A percentile compares a stretch with the other conserved stretches of the same genome.
Conservation (phyloP, 2,797 vertebrate genomes). For the Lacerta bilineata region DNA sequence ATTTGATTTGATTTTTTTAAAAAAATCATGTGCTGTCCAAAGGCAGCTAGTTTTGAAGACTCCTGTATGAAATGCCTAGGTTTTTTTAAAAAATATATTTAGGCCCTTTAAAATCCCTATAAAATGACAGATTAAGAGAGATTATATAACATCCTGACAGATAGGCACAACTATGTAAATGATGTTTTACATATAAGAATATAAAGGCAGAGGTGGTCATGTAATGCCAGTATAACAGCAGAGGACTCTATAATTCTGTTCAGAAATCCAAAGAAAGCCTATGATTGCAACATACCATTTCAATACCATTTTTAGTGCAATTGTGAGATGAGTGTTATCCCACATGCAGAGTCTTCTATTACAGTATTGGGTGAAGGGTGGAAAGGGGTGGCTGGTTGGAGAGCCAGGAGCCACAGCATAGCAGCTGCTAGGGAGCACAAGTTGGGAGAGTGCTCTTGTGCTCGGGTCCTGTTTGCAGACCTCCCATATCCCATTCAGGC, state of each 20-base stretch:
- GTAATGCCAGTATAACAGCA: background rate
- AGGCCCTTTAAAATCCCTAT: background rate
- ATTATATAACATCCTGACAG: background rate
- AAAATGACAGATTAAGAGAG: background rate
- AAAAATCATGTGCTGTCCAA: background rate
- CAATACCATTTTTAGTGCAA: background rate
- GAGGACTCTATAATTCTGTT: background rate
- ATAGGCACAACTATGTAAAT: background rate
- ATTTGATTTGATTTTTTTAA: background rate
- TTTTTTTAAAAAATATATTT: background rate
- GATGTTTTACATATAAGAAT: background rate
- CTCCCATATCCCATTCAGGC: too few species aligned
- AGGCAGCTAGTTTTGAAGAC: background rate
- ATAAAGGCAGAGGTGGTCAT: background rate
- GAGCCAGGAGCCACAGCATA: background rate
- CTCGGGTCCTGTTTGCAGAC: too few species aligned
- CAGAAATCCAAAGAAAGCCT: background rate
- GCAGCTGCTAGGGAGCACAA: background rate
- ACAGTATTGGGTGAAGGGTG: background rate
- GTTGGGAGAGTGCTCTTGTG: background rate
- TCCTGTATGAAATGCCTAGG: background rate
- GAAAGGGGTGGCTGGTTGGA: background rate
- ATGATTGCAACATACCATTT: background rate
- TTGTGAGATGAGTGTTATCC: background rate
- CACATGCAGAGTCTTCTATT: background rate